Base-by-base conservation (phyloP, 2,797 vertebrate genomes). In the Potorous gilbertii region DNA sequence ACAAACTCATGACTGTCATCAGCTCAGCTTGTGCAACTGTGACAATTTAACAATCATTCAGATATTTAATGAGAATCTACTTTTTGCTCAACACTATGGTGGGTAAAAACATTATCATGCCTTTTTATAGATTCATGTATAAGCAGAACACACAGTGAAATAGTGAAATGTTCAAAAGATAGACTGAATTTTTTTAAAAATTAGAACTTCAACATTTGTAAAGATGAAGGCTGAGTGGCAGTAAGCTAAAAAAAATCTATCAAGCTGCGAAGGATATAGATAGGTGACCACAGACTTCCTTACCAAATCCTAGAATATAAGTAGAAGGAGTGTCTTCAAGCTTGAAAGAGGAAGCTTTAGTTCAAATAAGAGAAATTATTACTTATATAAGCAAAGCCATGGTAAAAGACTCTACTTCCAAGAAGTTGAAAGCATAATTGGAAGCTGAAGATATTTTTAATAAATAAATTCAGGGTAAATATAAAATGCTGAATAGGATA, bases 141-240 rank as follows among this genome's bases (percentile, higher is more conserved):
- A 74, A 9, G 16, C n/a, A 40, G n/a, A 74, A 74, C 21, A 74
- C 18, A 40, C 0, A 21, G 62, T n/a, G 34, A n/a, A 66, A 66
- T 1, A 66, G 66, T 21, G 6, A 40, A n/a, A n/a, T 18, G 34
- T 74, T 74, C n/a, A n/a, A 74, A 31, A 74, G 34, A 66, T 0
- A n/a, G 5, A 74, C n/a, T 40, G 21, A 74, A 21, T 21, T 74
- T 74, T 74, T 40, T 6, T 52, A 6, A 40, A 74, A 93, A 59
- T 31, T 8, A 91, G 46, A 59, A 52, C 90, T 62, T 57, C 66
- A 92, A 52, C 28, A 93, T 56, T 87, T 94, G 89, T n/a, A 93
- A 93, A 94, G 57, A 50, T 4, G 0, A 0, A 55, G 6, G 66
- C 56, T 81, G 92, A 27, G 55, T 31, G 93, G 94, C 52, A n/a